Conservation (phyloP, 64 coral and sea anemone genomes). For the Pocillopora damicornis region DNA sequence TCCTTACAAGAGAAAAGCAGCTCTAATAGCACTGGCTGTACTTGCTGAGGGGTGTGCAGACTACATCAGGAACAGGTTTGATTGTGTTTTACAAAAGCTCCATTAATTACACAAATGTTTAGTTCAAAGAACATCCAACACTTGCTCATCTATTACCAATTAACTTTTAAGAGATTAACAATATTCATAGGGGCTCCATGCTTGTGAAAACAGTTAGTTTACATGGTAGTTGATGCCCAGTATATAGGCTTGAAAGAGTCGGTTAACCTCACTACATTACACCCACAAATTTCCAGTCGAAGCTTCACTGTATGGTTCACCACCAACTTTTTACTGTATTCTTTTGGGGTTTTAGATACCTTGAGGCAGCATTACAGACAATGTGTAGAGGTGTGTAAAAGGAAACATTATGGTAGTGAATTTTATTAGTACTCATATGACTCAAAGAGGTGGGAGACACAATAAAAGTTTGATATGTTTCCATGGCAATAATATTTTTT, state of each 20-base stretch:
- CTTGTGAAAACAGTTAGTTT: too few species aligned
- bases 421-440: too few species aligned
- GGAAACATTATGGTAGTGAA: not conserved
- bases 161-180: not conserved
- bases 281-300: too few species aligned
- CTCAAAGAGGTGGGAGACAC: too few species aligned
- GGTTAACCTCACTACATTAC: too few species aligned
- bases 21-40: slow-evolving; percentile 86
- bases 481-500: too few species aligned
- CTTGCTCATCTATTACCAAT: not conserved
- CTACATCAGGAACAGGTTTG: slow-evolving; percentile 80
- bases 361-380: slow-evolving; percentile 80
- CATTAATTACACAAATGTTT: not conserved
- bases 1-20: slow-evolving; percentile 94
- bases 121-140: not conserved
- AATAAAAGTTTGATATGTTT: too few species aligned
- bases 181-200: too few species aligned
- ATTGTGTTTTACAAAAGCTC: not conserved
- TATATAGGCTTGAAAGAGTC: too few species aligned
- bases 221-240: too few species aligned
- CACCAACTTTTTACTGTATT: not conserved
- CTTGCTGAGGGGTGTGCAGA: slow-evolving; percentile 98
- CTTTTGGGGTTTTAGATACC: slow-evolving; percentile 45
- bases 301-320: not conserved
- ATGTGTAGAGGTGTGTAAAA: slow-evolving; percentile 69